Conservation (phyloP, 2,888 invertebrate species). For the Thelaira solivaga region DNA sequence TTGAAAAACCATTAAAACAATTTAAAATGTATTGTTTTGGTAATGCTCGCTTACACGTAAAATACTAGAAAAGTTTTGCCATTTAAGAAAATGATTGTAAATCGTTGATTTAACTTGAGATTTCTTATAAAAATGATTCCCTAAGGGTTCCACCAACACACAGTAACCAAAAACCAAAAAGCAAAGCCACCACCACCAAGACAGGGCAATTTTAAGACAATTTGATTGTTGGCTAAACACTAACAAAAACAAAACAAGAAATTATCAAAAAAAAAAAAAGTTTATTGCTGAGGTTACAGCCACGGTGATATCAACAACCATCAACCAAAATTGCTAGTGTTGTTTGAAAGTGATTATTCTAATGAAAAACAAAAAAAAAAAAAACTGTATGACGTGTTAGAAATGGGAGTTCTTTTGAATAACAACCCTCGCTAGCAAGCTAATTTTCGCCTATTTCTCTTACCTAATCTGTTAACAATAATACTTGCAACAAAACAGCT, state of each 20-base stretch:
- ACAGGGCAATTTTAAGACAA: conserved; percentile 40
- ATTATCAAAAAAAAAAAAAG: conserved; percentile 24
- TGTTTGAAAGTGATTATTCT: conserved; percentile 56
- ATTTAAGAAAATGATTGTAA: conserved; percentile 68
- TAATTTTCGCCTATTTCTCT: conserved; percentile 67
- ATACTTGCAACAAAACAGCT: conserved; percentile 33
- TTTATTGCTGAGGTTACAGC: conserved; percentile 12
- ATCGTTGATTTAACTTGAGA: conserved; percentile 70
- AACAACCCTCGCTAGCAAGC: conserved; percentile 69
- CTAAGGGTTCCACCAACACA: conserved; percentile 62
- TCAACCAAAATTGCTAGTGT: conserved; percentile 48
- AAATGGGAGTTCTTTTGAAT: conserved; percentile 62
- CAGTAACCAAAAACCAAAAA: conserved; percentile 26
- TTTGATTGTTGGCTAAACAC: conserved; percentile 42
- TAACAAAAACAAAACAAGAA: conserved; percentile 16
- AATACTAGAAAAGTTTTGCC: conserved; percentile 67
- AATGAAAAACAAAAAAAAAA: conserved; percentile 31
- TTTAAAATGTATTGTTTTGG: conserved; percentile 71
- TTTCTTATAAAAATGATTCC: conserved; percentile 65
- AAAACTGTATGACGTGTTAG: conserved; percentile 57
- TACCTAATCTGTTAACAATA: not conserved
- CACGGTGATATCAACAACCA: conserved; percentile 49
- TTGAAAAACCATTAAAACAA: conserved; percentile 76
- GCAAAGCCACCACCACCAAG: conserved; percentile 13
- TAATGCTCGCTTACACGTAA: conserved; percentile 69